Evolutionary conservation across 2,888 invertebrate genomes (phyloP).

Genomic region (Heliconius ethilla): DNA sequence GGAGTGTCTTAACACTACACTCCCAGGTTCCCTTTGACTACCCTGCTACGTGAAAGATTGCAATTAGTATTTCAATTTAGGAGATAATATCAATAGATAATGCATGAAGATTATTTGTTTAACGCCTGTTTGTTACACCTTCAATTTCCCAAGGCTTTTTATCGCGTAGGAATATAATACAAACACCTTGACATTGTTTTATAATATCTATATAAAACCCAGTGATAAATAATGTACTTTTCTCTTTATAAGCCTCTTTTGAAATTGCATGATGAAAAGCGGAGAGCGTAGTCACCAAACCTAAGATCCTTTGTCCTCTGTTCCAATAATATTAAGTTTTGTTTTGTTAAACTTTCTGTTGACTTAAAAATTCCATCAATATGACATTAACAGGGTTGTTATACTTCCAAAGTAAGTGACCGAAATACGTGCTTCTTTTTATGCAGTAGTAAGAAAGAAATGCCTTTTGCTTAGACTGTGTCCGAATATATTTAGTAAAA

Average conservation of each 20-base stretch:
- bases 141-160: not conserved
- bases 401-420: not conserved
- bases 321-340: not conserved
- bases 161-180: not conserved
- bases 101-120: not conserved
- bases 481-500: not conserved
- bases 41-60: too few species aligned
- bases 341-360: not conserved
- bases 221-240: not conserved
- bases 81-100: not conserved
- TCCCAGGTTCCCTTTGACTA: too few species aligned
- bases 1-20: too few species aligned
- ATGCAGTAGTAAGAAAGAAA: not conserved
- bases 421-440: constrained; percentile 2
- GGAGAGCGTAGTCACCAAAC: too few species aligned
- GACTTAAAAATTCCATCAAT: not conserved
- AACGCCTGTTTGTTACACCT: not conserved
- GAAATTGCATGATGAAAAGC: not conserved
- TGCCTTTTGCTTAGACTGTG: not conserved
- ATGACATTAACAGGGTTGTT: not conserved
- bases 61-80: not conserved
- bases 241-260: not conserved
- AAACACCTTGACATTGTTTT: not conserved
- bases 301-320: too few species aligned
- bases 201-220: not conserved